These are phyloP conservation scores for Congeria kusceri DNA, from an alignment of 2,888 invertebrate species.

Conservation along the genomic window DNA sequence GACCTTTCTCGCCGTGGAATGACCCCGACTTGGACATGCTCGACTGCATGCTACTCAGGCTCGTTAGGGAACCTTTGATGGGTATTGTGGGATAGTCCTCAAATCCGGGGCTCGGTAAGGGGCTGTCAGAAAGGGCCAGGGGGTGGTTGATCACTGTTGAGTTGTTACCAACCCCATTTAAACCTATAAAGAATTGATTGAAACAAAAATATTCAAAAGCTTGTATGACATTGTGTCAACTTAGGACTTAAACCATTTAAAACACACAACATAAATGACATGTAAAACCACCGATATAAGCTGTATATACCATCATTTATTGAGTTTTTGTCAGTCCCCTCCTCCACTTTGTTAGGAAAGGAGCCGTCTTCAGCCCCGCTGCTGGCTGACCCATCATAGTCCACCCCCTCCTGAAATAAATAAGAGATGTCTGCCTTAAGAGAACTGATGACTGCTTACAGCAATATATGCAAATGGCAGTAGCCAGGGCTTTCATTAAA, in stretches of 20 bases:
- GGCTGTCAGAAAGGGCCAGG: conserved; percentile 67
- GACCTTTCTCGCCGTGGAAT: conserved; percentile 40
- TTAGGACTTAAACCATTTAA: too few relatives aligned
- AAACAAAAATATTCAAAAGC: too few relatives aligned
- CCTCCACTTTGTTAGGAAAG: conserved; percentile 72
- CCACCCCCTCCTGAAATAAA: conserved; percentile 74
- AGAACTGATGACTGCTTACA: not conserved
- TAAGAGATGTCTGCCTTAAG: not conserved
- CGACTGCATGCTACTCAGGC: conserved; percentile 41
- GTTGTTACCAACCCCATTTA: conserved; percentile 50
- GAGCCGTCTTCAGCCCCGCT: conserved; percentile 69
- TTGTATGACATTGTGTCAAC: too few relatives aligned
- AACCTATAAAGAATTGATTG: conserved; percentile 19
- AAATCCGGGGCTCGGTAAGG: conserved; percentile 55
- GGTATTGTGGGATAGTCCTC: conserved; percentile 48
- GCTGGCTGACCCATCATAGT: conserved; percentile 73
- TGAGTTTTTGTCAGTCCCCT: conserved; percentile 51
- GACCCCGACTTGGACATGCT: conserved; percentile 54
- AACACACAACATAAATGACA: too few relatives aligned
- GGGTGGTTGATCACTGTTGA: conserved; percentile 74
- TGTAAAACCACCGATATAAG: too few relatives aligned
- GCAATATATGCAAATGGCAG: not conserved
- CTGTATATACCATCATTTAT: too few relatives aligned
- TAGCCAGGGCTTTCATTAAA: too few relatives aligned
- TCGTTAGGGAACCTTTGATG: conserved; percentile 61